Evolutionary conservation across 1,140 invertebrate genomes (phyloP).

Genomic region (Coelopa frigida): DNA sequence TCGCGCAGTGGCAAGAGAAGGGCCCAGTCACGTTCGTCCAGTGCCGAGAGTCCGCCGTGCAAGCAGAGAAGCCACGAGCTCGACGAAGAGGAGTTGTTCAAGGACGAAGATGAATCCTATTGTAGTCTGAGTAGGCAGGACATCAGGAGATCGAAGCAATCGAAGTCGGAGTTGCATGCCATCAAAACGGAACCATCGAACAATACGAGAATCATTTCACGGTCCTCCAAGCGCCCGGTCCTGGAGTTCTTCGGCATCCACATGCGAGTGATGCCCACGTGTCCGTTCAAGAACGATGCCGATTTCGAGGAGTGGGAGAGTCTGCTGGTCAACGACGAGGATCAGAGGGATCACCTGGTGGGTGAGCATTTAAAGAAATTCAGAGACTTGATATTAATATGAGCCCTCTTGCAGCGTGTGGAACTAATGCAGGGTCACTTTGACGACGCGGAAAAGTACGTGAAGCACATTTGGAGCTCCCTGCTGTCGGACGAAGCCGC

Average conservation of each 20-base stretch:
- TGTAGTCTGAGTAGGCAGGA: too few species aligned
- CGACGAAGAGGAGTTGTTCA: too few species aligned
- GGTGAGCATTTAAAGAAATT: background rate
- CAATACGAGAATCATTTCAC: too few species aligned
- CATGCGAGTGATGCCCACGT: constrained; percentile 4
- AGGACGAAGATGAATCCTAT: too few species aligned
- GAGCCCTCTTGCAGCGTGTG: background rate
- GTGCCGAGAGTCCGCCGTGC: too few species aligned
- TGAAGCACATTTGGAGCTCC: constrained; percentile 4
- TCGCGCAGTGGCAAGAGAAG: too few species aligned
- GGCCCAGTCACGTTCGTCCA: too few species aligned
- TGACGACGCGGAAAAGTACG: constrained; percentile 6
- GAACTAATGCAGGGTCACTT: constrained; percentile 5
- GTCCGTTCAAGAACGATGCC: background rate
- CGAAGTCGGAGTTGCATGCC: too few species aligned
- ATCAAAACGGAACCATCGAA: too few species aligned
- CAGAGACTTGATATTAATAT: background rate
- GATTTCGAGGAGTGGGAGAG: constrained; percentile 8
- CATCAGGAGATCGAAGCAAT: too few species aligned
- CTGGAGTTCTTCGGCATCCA: constrained; percentile 5
- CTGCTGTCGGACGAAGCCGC: constrained; percentile 3
- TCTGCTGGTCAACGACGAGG: constrained; percentile 3
- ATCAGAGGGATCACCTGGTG: constrained; percentile 5
- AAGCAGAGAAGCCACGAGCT: too few species aligned
- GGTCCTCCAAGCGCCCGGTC: too few species aligned